Percentiles rank a stretch among this genome's conserved stretches.
Conservation (phyloP, 2,113 vertebrate genomes). For the Pandion haliaetus region DNA sequence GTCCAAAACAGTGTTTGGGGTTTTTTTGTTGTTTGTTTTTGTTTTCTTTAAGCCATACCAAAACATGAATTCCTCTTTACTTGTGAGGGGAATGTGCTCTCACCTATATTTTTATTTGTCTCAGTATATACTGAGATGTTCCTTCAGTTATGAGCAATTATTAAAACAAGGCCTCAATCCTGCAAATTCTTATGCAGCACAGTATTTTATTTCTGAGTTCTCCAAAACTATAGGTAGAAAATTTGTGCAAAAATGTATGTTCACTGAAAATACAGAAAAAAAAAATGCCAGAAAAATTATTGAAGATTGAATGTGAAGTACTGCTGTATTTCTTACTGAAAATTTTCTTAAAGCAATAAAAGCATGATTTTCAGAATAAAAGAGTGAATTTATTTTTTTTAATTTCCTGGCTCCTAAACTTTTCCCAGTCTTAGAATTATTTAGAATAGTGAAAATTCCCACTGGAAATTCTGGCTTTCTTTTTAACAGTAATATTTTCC, state of each 20-base stretch:
- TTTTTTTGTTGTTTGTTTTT: neutral
- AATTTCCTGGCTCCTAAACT: conserved; percentile 15
- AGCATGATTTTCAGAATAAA: neutral
- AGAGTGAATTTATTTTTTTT: neutral
- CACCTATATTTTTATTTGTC: neutral
- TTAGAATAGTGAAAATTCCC: conserved; percentile 57
- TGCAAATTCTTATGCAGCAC: neutral
- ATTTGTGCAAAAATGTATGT: neutral
- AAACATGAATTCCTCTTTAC: neutral
- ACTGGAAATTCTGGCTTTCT: conserved; percentile 75
- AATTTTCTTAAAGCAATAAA: neutral
- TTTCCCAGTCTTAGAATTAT: neutral
- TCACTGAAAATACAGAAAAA: neutral
- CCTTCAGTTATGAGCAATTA: neutral
- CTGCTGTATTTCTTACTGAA: neutral
- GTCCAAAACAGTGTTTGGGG: neutral
- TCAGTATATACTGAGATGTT: neutral
- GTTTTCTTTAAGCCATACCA: neutral
- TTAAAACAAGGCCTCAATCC: neutral
- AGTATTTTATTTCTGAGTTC: neutral
- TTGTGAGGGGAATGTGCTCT: neutral
- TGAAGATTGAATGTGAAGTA: neutral
- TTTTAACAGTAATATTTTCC: conserved; percentile 66
- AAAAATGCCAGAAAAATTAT: neutral
- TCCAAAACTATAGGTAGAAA: neutral